Percentiles rank a stretch among this genome's conserved stretches.
Evolutionary conservation across 2,888 invertebrate genomes (phyloP).

Genomic region (Stenoptilia bipunctidactyla): DNA sequence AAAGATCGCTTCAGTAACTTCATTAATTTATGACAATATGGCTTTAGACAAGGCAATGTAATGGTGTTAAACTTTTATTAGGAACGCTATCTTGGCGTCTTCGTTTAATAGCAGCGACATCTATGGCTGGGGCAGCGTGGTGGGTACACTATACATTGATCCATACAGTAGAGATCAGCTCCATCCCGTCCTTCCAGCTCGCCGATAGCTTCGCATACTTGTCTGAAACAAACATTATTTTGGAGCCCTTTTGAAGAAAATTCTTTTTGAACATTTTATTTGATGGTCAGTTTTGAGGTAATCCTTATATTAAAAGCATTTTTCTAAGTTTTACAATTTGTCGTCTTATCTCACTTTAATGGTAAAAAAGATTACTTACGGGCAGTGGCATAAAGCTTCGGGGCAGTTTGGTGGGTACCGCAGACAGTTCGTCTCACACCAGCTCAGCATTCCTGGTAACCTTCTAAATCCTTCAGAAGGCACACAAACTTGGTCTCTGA

Average conservation of each 20-base stretch:
- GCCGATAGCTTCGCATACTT: conserved; percentile 86
- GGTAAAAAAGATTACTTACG: conserved; percentile 75
- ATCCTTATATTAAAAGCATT: no score
- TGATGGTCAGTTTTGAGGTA: no score
- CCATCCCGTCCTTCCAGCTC: conserved; percentile 79
- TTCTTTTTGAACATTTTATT: no score
- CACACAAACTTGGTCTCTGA: conserved; percentile 84
- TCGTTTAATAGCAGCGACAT: conserved; percentile 76
- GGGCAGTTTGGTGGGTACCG: conserved; percentile 91
- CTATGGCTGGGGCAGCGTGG: conserved; percentile 78
- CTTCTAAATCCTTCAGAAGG: conserved; percentile 74
- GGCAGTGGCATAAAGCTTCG: conserved; percentile 79
- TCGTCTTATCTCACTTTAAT: no score
- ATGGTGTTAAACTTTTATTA: no score
- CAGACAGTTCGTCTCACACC: conserved; percentile 90
- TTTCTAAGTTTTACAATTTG: no score
- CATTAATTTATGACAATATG: no score
- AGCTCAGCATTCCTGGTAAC: conserved; percentile 82
- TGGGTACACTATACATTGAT: conserved; percentile 85
- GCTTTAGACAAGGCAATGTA: no score
- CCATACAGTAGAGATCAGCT: conserved; percentile 88
- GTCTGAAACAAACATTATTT: no score
- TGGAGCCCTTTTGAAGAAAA: no score
- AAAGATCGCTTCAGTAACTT: no score
- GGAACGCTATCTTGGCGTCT: no score